These are phyloP conservation scores for Macropodus opercularis DNA, from an alignment of 2,797 vertebrate species.

Conservation along the genomic window DNA sequence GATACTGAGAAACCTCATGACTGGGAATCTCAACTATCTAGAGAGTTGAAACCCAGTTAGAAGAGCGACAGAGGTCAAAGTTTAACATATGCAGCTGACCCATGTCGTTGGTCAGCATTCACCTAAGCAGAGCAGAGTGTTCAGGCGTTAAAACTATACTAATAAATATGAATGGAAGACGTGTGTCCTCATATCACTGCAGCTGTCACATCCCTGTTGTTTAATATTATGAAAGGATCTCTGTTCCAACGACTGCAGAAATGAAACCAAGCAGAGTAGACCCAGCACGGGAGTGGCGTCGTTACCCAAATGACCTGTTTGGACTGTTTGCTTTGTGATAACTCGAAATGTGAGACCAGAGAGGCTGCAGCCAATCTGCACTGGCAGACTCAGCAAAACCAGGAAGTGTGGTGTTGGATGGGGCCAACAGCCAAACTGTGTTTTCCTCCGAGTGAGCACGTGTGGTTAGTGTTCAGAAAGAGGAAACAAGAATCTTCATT, in stretches of 20 bases:
- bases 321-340: slow-evolving; percentile 70
- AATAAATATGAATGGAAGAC: background rate
- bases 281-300: slow-evolving; percentile 45
- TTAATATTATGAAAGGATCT: slow-evolving; percentile 6
- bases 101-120: slow-evolving; percentile 18
- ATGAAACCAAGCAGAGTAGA: slow-evolving; percentile 28
- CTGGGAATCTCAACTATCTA: background rate
- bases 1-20: background rate
- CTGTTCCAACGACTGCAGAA: slow-evolving; percentile 12
- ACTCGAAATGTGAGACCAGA: slow-evolving; percentile 68
- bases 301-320: slow-evolving; percentile 66
- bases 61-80: slow-evolving; percentile 56
- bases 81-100: slow-evolving; percentile 49
- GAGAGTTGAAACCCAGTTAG: background rate
- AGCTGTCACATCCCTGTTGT: background rate
- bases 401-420: slow-evolving; percentile 75
- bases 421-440: slow-evolving; percentile 68
- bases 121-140: slow-evolving; percentile 37
- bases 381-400: slow-evolving; percentile 58
- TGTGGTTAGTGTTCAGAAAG: slow-evolving; percentile 64
- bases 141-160: background rate
- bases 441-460: slow-evolving; percentile 40
- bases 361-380: slow-evolving; percentile 61
- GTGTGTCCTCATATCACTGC: background rate
- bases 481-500: slow-evolving; percentile 76